Base-by-base conservation (phyloP, 2,113 vertebrate genomes). In the Scortum barcoo region DNA sequence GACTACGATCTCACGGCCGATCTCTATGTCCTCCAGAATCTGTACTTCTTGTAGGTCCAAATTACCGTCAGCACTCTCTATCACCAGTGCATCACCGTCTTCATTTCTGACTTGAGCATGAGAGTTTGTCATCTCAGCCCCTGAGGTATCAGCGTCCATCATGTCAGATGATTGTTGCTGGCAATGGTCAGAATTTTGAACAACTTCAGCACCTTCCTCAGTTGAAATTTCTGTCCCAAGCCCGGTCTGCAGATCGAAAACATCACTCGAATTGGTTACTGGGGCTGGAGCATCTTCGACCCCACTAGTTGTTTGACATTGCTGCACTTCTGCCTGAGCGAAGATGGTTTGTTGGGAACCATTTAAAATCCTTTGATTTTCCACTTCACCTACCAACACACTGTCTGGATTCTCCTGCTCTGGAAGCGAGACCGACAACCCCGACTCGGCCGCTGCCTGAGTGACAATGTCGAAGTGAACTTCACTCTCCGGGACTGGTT, bases 1-100 rank as follows among this genome's bases (percentile, higher is more conserved):
- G 17, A 95, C 92, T 4, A 93, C 86, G 22, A 94, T 83, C 86
- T 93, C 93, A 57, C 82, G 91, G 17, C 94, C 95, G 0, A 95
- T 93, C 62, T 94, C 94, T 3, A 95, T 91, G 7, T 94, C 93
- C 30, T 94, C 90, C 44, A 93, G 81, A 66, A 93, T 91, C 77
- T 94, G 87, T 70, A 92, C 86, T 20, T 91, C 91, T 56, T 91
- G 88, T 2, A 90, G 60, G 14, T 84, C 86, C 28, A 90, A 22
- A 24, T 66, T 48, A 65, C n/a, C 53, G 50, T 92, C 85, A 16
- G 24, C 42, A 1, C 51, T 67, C 7, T 85, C 78, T 1, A 79
- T 42, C 8, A 46, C 13, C 19, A 65, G 28, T 60, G 19, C 63
- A 36, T 72, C n/a, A 67, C 51, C 13, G 51, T 74, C 81, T 60